A percentile compares a stretch with the other conserved stretches of the same genome.
phyloP scores from a whole-genome alignment of 2,888 invertebrate species.

The Barypeithes pellucidus region DNA sequence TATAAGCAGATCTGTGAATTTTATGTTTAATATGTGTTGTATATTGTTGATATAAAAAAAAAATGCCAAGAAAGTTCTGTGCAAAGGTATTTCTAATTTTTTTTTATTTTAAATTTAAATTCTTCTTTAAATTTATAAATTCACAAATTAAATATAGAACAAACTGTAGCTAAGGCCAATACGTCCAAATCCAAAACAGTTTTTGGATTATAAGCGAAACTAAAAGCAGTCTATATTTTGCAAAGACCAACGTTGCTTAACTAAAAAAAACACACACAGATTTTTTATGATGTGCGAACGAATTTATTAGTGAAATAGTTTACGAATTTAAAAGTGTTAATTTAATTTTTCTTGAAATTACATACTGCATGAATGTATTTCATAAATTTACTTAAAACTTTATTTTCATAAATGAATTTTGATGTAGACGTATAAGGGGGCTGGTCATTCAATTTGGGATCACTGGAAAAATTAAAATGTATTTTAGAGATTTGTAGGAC shows the following conservation, averaged over 20 bases:
- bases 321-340: slow-evolving; percentile 19
- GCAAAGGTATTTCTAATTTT: no score
- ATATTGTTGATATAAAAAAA: no score
- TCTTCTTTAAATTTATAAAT: background rate
- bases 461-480: no score
- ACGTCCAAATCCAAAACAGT: background rate
- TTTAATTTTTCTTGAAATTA: slow-evolving; percentile 9
- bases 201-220: no score
- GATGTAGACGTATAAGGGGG: no score
- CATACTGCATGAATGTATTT: background rate
- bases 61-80: no score
- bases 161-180: background rate
- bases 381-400: background rate
- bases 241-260: background rate
- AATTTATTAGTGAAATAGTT: slow-evolving; percentile 20
- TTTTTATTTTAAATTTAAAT: no score
- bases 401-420: no score
- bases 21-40: no score
- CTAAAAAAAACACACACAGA: slow-evolving; percentile 8
- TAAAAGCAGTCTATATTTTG: slow-evolving; percentile 1
- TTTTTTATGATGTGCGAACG: slow-evolving; percentile 17
- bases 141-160: background rate
- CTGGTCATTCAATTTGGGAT: no score
- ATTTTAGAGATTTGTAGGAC: no score
- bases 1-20: no score